A percentile compares a stretch with the other conserved stretches of the same genome.
These are phyloP conservation scores for Syngnathus rostellatus DNA, from an alignment of 2,797 vertebrate genomes.

Conservation along the genomic window DNA sequence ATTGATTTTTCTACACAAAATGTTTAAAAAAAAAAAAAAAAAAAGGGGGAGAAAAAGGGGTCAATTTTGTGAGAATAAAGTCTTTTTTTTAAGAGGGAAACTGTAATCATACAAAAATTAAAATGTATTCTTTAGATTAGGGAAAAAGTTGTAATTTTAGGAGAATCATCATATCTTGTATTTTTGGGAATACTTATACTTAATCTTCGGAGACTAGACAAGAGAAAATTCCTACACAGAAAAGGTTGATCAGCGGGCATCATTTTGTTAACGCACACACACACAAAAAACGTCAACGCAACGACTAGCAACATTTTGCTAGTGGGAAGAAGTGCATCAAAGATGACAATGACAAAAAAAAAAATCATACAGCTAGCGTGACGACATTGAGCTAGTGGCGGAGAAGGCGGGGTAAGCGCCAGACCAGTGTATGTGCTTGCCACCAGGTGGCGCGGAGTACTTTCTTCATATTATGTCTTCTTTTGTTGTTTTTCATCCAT, in stretches of 20 bases:
- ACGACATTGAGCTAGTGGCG: background rate
- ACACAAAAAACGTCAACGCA: background rate
- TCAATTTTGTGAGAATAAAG: too few relatives aligned
- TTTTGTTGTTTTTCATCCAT: background rate
- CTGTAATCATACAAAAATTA: too few relatives aligned
- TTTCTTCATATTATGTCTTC: background rate
- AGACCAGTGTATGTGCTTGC: slow-evolving; percentile 8
- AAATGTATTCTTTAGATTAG: too few relatives aligned
- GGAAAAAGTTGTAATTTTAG: background rate
- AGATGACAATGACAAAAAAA: background rate
- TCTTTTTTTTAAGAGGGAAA: too few relatives aligned
- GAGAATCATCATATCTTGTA: background rate
- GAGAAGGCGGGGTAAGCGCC: background rate
- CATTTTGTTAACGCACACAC: background rate
- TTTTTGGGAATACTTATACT: background rate
- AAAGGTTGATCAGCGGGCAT: background rate
- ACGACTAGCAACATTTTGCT: background rate
- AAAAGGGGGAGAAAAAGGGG: too few relatives aligned
- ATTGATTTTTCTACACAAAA: too few relatives aligned
- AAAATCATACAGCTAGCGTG: background rate
- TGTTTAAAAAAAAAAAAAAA: background rate
- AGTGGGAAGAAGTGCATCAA: background rate
- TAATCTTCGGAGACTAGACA: background rate
- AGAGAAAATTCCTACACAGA: background rate
- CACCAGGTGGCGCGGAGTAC: background rate